Evolutionary conservation across 2,113 vertebrate species (phyloP).

Genomic region (Periophthalmodon schlosseri): DNA sequence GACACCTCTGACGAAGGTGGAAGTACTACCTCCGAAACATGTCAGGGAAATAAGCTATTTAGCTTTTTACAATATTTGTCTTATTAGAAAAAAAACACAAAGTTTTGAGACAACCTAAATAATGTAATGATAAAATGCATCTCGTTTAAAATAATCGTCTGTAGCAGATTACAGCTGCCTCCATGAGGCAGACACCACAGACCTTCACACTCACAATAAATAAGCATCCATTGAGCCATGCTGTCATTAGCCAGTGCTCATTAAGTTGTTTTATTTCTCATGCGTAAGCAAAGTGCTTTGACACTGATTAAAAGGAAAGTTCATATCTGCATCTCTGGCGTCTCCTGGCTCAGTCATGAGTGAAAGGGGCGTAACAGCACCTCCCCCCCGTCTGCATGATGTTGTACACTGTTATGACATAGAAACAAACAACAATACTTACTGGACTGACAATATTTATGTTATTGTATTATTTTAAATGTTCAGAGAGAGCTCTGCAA

Average conservation of each 20-base stretch:
- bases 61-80: too few species aligned
- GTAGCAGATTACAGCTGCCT: constrained; percentile 35
- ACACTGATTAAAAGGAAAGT: constrained; percentile 62
- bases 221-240: constrained; percentile 43
- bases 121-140: constrained; percentile 16
- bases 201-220: constrained; percentile 28
- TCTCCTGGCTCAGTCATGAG: constrained; percentile 42
- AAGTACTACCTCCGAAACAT: too few species aligned
- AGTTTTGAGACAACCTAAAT: not conserved
- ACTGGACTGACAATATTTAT: not conserved
- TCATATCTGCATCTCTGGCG: constrained; percentile 39
- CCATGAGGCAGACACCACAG: constrained; percentile 32
- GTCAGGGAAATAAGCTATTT: too few species aligned
- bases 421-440: not conserved
- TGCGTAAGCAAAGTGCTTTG: constrained; percentile 41
- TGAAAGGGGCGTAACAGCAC: constrained; percentile 41
- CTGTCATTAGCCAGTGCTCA: constrained; percentile 52
- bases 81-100: too few species aligned
- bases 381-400: constrained; percentile 34
- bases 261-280: constrained; percentile 49
- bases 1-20: too few species aligned
- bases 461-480: not conserved
- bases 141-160: constrained; percentile 31
- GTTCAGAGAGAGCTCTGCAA: constrained; percentile 1
- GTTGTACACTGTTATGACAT: not conserved